phyloP scores from a whole-genome alignment of 2,797 vertebrate species.

The Pteronotus mesoamericanus region DNA sequence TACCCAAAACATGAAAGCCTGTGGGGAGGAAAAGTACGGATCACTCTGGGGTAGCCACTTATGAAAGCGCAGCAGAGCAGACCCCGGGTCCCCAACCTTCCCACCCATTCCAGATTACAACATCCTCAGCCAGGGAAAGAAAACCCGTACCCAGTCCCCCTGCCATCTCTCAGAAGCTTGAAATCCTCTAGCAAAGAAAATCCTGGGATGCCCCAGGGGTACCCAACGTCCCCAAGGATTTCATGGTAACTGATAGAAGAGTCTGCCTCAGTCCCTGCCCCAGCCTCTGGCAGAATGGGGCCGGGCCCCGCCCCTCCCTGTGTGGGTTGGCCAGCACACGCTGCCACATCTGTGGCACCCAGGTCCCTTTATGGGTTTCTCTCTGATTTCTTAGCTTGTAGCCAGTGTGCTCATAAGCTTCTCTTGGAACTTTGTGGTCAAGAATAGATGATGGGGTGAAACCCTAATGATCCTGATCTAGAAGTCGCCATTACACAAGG shows the following conservation, averaged over 20 bases:
- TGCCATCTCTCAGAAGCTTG: neutral
- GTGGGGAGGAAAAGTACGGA: constrained; percentile 29
- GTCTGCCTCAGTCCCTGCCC: neutral
- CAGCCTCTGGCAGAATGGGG: neutral
- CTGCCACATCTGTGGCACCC: neutral
- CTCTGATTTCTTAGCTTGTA: neutral
- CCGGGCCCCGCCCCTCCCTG: neutral
- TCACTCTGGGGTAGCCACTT: neutral
- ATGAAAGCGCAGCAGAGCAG: neutral
- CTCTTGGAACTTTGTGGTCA: neutral
- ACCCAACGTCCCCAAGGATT: neutral
- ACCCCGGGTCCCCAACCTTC: no score
- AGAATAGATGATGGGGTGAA: neutral
- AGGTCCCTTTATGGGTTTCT: neutral
- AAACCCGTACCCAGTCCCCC: neutral
- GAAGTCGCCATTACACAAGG: neutral
- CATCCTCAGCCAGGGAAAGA: neutral
- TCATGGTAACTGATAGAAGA: neutral
- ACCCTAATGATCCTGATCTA: neutral
- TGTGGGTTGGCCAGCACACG: no score
- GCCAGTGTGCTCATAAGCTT: neutral
- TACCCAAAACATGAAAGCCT: constrained; percentile 99
- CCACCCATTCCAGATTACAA: neutral
- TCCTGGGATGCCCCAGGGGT: no score
- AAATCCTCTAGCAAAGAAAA: neutral